Conservation (phyloP, 2,888 invertebrate genomes). For the Athripsodes cinereus region DNA sequence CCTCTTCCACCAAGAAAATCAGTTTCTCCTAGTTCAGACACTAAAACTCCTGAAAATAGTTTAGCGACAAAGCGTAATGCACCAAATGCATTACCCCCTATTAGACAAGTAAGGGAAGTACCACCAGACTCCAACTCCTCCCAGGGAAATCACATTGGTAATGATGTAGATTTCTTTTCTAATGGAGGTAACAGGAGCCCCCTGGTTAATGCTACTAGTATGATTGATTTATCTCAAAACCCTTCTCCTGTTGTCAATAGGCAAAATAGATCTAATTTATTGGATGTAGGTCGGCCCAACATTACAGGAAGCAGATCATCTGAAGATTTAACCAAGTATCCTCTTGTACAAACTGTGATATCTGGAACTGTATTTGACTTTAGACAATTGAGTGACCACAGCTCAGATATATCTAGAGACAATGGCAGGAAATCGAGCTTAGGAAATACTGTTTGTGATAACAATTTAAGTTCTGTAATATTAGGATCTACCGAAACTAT, state of each 20-base stretch:
- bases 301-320: conserved; percentile 26
- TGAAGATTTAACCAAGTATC: conserved; percentile 25
- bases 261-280: conserved; percentile 12
- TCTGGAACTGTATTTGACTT: conserved; percentile 27
- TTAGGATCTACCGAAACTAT: conserved; percentile 70
- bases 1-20: conserved; percentile 56
- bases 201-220: conserved; percentile 23
- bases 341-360: conserved; percentile 22
- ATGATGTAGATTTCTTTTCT: conserved; percentile 13
- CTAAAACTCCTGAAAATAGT: conserved; percentile 26
- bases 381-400: conserved; percentile 20
- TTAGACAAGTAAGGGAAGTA: conserved; percentile 20
- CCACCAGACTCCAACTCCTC: conserved; percentile 9
- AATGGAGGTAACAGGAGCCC: conserved; percentile 24
- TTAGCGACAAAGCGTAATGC: conserved; percentile 1
- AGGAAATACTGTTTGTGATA: conserved; percentile 15
- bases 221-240: conserved; percentile 25
- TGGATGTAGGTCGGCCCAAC: conserved; percentile 19
- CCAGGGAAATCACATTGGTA: background rate
- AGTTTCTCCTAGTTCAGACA: conserved; percentile 37
- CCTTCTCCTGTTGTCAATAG: conserved; percentile 1
- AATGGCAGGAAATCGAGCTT: conserved; percentile 21
- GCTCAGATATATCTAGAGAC: conserved; percentile 7
- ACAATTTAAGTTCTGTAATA: conserved; percentile 46
- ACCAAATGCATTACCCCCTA: conserved; percentile 2